These are phyloP conservation scores for Acanthisitta chloris DNA, from an alignment of 2,113 vertebrate genomes.

Conservation along the genomic window DNA sequence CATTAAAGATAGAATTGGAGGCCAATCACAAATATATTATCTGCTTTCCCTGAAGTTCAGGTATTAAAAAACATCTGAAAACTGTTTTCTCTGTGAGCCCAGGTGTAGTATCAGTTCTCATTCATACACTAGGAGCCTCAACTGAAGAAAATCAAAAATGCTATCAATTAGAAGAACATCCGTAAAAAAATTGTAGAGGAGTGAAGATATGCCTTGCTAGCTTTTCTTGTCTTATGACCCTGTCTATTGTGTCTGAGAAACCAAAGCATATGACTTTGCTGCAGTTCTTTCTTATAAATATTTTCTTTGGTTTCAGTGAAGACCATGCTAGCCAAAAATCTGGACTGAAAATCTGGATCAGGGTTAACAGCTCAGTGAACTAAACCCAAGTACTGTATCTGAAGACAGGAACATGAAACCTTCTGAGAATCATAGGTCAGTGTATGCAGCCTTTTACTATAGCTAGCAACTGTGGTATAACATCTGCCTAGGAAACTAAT, in stretches of 20 bases:
- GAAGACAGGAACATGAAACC: background rate
- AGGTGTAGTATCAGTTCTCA: background rate
- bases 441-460: background rate
- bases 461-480: background rate
- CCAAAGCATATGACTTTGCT: constrained; percentile 8
- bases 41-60: background rate
- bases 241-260: constrained; percentile 25
- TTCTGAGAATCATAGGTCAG: background rate
- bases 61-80: background rate
- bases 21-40: background rate
- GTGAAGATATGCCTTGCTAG: background rate
- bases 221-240: background rate
- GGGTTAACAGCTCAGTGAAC: constrained; percentile 12
- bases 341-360: background rate
- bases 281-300: constrained; percentile 31
- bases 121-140: background rate
- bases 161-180: background rate
- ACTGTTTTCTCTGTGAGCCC: background rate
- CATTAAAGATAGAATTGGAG: background rate
- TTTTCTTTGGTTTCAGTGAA: constrained; percentile 44
- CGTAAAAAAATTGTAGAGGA: background rate
- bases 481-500: background rate
- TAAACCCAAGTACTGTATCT: background rate
- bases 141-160: background rate
- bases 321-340: background rate